Percentiles rank a stretch among this genome's conserved stretches.
Conservation (phyloP, 2,113 vertebrate species). For the Misgurnus anguillicaudatus region DNA sequence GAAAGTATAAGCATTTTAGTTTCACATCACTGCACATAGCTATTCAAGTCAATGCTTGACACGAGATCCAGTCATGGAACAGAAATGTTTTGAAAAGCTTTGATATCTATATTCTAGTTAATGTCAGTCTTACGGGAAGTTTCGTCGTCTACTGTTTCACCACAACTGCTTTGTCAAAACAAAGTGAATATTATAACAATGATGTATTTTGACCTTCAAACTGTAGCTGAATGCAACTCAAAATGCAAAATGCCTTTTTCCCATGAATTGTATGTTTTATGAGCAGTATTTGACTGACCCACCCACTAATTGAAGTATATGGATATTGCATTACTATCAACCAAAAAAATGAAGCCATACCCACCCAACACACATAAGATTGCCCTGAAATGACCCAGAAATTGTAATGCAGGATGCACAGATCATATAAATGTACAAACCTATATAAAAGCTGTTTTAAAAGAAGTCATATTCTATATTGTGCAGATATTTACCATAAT, state of each 20-base stretch:
- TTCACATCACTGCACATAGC: background rate
- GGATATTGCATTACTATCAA: slow-evolving; percentile 41
- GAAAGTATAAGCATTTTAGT: too few relatives aligned
- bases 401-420: background rate
- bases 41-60: background rate
- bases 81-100: background rate
- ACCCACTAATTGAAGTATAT: slow-evolving; percentile 41
- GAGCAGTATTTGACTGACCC: slow-evolving; percentile 31
- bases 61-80: background rate
- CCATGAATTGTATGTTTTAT: slow-evolving; percentile 28
- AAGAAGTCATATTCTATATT: background rate
- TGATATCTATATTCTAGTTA: slow-evolving; percentile 7
- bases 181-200: slow-evolving; percentile 13
- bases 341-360: slow-evolving; percentile 27
- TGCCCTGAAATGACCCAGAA: slow-evolving; percentile 10
- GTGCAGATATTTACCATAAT: background rate
- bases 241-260: slow-evolving; percentile 25
- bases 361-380: slow-evolving; percentile 15
- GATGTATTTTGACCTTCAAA: slow-evolving; percentile 30
- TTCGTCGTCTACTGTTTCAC: background rate
- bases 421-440: background rate
- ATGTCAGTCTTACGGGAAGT: slow-evolving; percentile 9
- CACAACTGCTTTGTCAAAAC: slow-evolving; percentile 8
- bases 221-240: slow-evolving; percentile 1
- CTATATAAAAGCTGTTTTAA: background rate